A percentile compares a stretch with the other conserved stretches of the same genome.
These are phyloP conservation scores for Drosophila ficusphila DNA, from an alignment of 1,140 invertebrate species.

Conservation along the genomic window DNA sequence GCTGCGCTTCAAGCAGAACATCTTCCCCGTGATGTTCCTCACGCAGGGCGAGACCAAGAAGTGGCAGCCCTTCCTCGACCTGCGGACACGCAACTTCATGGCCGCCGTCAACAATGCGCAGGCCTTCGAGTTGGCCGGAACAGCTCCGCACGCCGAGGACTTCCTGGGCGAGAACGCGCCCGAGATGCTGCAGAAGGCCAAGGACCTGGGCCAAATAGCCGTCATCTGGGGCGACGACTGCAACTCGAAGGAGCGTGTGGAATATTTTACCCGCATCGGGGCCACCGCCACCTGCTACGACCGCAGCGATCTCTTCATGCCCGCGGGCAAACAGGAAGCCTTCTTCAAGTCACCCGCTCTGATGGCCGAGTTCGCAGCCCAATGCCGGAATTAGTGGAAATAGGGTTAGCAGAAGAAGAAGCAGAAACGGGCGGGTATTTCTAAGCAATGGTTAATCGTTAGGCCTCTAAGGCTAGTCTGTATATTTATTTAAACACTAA, in stretches of 20 bases:
- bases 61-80: slow-evolving; percentile 93
- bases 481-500: slow-evolving; percentile 49
- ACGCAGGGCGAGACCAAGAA: slow-evolving; percentile 92
- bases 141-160: slow-evolving; percentile 96
- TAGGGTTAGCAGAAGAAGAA: not conserved
- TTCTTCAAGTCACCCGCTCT: slow-evolving; percentile 75
- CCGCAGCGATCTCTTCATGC: slow-evolving; percentile 88
- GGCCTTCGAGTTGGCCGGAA: slow-evolving; percentile 92
- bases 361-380: slow-evolving; percentile 71
- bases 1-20: slow-evolving; percentile 96
- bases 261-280: slow-evolving; percentile 92
- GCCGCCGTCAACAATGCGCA: slow-evolving; percentile 93
- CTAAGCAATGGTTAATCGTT: slow-evolving; percentile 26
- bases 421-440: slow-evolving; percentile 49
- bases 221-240: slow-evolving; percentile 98
- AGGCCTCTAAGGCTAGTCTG: slow-evolving; percentile 25
- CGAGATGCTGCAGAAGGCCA: slow-evolving; percentile 90
- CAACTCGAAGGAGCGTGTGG: slow-evolving; percentile 93
- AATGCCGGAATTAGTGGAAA: slow-evolving; percentile 60
- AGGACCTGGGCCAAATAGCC: slow-evolving; percentile 91
- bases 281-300: slow-evolving; percentile 97
- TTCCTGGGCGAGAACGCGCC: slow-evolving; percentile 89
- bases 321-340: slow-evolving; percentile 59
- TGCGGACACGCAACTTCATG: slow-evolving; percentile 91
- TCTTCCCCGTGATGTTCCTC: slow-evolving; percentile 96